Percentiles rank a stretch among this genome's conserved stretches.
Conservation (phyloP, 2,797 vertebrate species). For the Alcedo quadribrachys region DNA sequence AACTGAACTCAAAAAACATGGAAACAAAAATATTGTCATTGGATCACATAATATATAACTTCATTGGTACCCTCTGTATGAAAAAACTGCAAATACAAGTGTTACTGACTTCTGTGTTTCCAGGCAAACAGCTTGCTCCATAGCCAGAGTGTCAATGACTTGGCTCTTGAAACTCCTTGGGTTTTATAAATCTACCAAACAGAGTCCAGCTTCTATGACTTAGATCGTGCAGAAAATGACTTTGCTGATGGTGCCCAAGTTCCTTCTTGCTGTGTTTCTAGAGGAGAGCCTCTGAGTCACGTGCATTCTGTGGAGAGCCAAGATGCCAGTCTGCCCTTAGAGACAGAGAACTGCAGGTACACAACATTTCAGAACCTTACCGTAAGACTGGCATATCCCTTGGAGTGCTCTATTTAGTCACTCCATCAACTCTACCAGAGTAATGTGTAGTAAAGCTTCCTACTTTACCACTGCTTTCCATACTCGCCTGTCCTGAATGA, state of each 20-base stretch:
- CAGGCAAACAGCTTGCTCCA: neutral
- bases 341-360: too few species aligned
- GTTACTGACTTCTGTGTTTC: neutral
- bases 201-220: neutral
- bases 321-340: neutral
- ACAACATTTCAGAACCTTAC: rapidly evolving
- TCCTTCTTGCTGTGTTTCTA: neutral
- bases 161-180: neutral
- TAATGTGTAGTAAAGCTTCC: neutral
- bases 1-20: neutral
- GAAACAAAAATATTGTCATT: neutral
- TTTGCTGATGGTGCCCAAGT: neutral
- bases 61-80: neutral
- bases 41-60: neutral
- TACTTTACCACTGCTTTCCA: neutral
- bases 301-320: neutral
- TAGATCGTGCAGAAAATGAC: neutral
- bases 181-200: neutral
- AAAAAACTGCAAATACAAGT: neutral
- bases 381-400: neutral
- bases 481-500: neutral
- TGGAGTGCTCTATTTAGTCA: neutral
- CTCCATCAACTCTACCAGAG: too few species aligned
- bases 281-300: neutral
- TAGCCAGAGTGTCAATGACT: neutral